phyloP scores from a whole-genome alignment of 2,888 invertebrate genomes.

The Sminthurinus aureus region DNA sequence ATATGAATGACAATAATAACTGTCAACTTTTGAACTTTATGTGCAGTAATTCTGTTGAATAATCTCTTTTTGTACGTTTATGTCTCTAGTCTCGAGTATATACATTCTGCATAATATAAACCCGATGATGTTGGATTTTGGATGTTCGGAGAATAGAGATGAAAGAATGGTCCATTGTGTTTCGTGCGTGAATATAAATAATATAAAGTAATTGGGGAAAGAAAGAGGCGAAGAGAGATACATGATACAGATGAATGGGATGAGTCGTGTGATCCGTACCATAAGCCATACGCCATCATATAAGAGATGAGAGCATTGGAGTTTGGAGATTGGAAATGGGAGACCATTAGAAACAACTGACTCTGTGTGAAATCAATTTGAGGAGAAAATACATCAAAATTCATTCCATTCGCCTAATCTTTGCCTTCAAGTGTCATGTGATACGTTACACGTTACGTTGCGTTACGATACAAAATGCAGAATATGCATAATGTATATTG shows the following conservation, averaged over 20 bases:
- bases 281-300: slow-evolving; percentile 17
- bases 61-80: too few species aligned
- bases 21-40: too few species aligned
- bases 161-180: not conserved
- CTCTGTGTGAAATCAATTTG: slow-evolving; percentile 53
- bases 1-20: too few species aligned
- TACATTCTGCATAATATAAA: not conserved
- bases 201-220: slow-evolving; percentile 1
- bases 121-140: too few species aligned
- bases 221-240: slow-evolving; percentile 25
- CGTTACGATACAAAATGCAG: slow-evolving; percentile 35
- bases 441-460: slow-evolving; percentile 30
- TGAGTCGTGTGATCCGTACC: slow-evolving; percentile 22
- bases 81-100: not conserved
- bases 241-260: slow-evolving; percentile 28
- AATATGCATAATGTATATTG: not conserved
- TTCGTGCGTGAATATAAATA: not conserved
- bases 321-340: too few species aligned
- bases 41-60: too few species aligned
- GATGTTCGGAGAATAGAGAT: not conserved
- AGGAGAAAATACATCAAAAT: slow-evolving; percentile 54
- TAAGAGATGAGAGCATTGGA: slow-evolving; percentile 42
- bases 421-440: slow-evolving; percentile 45
- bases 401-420: slow-evolving; percentile 53
- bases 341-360: slow-evolving; percentile 58